Evolutionary conservation across 2,113 vertebrate species (phyloP).

Genomic region (Poicephalus meyeri): DNA sequence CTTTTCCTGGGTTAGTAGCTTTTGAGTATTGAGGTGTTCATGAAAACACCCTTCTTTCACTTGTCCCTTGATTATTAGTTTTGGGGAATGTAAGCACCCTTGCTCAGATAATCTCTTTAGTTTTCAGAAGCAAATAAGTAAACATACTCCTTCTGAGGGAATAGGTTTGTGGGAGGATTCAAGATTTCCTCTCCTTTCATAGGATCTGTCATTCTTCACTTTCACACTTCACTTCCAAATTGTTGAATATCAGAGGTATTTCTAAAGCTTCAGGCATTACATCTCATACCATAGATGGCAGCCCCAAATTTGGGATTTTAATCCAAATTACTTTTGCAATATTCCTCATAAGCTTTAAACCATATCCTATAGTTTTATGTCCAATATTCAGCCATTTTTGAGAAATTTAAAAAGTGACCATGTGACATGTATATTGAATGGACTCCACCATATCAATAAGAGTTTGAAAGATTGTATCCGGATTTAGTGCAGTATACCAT

Average conservation of each 20-base stretch:
- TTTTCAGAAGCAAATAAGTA: neutral
- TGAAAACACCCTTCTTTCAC: neutral
- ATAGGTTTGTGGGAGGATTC: neutral
- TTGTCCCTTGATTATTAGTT: neutral
- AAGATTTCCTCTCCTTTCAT: neutral
- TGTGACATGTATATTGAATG: neutral
- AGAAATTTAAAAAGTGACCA: neutral
- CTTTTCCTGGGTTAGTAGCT: neutral
- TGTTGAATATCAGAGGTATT: neutral
- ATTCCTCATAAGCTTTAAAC: neutral
- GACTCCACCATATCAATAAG: neutral
- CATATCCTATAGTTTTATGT: neutral
- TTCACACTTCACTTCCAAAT: neutral
- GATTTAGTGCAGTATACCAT: neutral
- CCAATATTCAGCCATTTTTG: neutral
- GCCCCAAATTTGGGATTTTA: neutral
- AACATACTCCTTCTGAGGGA: neutral
- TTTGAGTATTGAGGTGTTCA: neutral
- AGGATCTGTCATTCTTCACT: neutral
- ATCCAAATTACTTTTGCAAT: neutral
- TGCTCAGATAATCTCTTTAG: neutral
- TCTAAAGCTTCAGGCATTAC: neutral
- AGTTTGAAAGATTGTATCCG: neutral
- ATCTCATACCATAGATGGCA: accelerated
- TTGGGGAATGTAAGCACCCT: neutral